Evolutionary conservation across 2,888 invertebrate species (phyloP).

Genomic region (Oscheius myriophilus): DNA sequence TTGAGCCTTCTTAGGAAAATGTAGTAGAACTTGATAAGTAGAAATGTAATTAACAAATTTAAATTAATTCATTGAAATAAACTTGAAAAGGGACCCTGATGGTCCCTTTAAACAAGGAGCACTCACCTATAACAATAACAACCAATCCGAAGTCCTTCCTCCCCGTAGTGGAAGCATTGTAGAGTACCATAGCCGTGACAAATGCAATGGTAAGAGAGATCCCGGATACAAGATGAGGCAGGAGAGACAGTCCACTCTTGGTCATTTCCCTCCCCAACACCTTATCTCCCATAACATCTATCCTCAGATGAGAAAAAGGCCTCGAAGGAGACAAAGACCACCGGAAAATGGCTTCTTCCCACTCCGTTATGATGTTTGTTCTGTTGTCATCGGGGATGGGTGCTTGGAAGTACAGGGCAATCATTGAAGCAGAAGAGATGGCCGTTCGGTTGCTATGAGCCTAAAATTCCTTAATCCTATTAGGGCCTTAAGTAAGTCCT

Average conservation of each 20-base stretch:
- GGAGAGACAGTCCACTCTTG: conserved; percentile 35
- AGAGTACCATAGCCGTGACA: conserved; percentile 28
- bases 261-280: conserved; percentile 38
- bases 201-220: conserved; percentile 31
- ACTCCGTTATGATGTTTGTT: conserved; percentile 31
- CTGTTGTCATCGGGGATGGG: conserved; percentile 29
- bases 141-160: conserved; percentile 24
- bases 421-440: conserved; percentile 5
- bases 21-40: background rate
- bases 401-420: conserved; percentile 32
- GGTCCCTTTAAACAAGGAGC: no score
- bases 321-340: conserved; percentile 22
- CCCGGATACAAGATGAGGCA: conserved; percentile 34
- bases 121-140: conserved; percentile 21
- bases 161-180: background rate
- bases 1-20: no score
- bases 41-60: no score
- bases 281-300: conserved; percentile 42
- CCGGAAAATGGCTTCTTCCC: conserved; percentile 36
- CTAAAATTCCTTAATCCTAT: background rate
- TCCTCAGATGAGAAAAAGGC: conserved; percentile 20
- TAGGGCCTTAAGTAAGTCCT: background rate
- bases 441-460: conserved; percentile 27
- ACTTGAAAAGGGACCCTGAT: no score
- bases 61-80: no score